phyloP scores from a whole-genome alignment of 2,888 invertebrate genomes.

The Trichacis sp. region DNA sequence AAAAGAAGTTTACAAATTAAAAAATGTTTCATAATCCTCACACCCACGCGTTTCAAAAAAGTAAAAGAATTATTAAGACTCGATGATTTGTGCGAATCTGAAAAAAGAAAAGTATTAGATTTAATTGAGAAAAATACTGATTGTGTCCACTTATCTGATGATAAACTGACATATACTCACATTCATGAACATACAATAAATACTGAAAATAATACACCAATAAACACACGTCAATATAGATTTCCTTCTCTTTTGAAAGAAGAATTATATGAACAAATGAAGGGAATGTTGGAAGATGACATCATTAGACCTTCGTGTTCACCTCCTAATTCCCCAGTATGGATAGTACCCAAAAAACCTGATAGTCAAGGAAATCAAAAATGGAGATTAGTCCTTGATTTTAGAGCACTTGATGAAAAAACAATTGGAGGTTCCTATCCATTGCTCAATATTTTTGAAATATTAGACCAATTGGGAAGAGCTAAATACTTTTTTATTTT shows the following conservation, averaged over 20 bases:
- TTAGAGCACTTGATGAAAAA: constrained; percentile 26
- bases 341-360: constrained; percentile 37
- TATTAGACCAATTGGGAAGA: constrained; percentile 44
- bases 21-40: too few species aligned
- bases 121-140: neutral
- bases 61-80: neutral
- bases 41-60: neutral
- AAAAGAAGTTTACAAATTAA: too few species aligned
- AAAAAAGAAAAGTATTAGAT: neutral
- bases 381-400: constrained; percentile 32
- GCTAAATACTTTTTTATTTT: constrained; percentile 44
- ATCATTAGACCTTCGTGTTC: constrained; percentile 22
- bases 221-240: constrained; percentile 20
- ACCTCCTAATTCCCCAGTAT: constrained; percentile 29
- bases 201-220: constrained; percentile 11
- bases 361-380: constrained; percentile 30
- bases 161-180: neutral
- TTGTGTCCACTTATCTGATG: neutral
- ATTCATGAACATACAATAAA: constrained; percentile 1
- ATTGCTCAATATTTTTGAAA: constrained; percentile 44
- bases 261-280: constrained; percentile 24
- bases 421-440: constrained; percentile 31
- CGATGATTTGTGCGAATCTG: neutral
- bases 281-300: constrained; percentile 17
- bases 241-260: constrained; percentile 24